Conservation (phyloP, 1,140 invertebrate genomes). For the Cotesia typhae region DNA sequence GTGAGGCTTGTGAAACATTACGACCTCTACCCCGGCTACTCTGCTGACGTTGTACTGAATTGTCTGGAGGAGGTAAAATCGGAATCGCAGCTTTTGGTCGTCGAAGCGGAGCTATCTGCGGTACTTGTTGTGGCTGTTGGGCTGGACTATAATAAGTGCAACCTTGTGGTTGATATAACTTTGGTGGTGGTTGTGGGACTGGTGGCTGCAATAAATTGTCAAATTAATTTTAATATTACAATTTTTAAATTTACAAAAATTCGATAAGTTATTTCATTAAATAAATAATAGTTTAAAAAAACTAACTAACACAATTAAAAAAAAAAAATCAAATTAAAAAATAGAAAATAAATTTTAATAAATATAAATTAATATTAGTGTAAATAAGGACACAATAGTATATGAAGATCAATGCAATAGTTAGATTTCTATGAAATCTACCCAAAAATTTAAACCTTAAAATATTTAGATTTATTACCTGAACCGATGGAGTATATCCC, state of each 20-base stretch:
- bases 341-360: no score
- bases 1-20: conserved; percentile 8
- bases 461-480: conserved; percentile 44
- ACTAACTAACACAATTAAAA: no score
- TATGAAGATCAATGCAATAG: no score
- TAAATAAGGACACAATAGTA: no score
- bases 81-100: conserved; percentile 71
- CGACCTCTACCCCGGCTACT: conserved; percentile 49
- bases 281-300: no score
- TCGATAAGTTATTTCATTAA: no score
- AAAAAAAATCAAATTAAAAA: no score
- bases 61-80: conserved; percentile 70
- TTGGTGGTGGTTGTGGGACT: conserved; percentile 64
- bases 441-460: background rate
- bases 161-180: conserved; percentile 68
- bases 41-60: conserved; percentile 45
- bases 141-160: conserved; percentile 68
- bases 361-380: no score
- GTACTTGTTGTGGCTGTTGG: conserved; percentile 63
- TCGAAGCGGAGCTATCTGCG: conserved; percentile 62
- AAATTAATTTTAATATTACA: background rate
- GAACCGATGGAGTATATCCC: conserved; percentile 58
- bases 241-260: no score
- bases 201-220: conserved; percentile 43
- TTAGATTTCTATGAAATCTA: no score